Base-by-base conservation (phyloP, 2,113 vertebrate genomes). In the Leptobrachium ailaonicum region DNA sequence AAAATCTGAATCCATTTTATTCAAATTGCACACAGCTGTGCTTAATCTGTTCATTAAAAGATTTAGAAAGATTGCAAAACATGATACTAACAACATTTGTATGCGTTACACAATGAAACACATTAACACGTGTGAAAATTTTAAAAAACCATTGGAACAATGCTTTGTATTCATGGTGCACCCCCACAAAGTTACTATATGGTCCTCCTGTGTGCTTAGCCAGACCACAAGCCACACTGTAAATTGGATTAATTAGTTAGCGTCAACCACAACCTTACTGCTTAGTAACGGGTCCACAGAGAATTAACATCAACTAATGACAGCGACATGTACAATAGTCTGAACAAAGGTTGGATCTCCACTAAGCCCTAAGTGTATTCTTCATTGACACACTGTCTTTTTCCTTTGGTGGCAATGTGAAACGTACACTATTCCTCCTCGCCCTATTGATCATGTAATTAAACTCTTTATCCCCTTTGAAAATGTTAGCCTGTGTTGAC, bases 201-300 rank as follows among this genome's bases (percentile, higher is more conserved):
- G 5, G n/a, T 41, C n/a, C 67, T 47, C 20, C 44, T 45, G n/a
- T 47, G n/a, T 47, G 14, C 44, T 70, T 47, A 40, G 50, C 8
- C 70, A 54, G 32, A 32, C 20, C 2, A 40, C 0, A 68, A 73
- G 2, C 12, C 42, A 43, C 1, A 45, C 54, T 50, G 64, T 60
- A 5, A 74, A 62, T 42, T 60, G 79, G 72, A 75, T 47, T 68
- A 75, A 81, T 54, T 60, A 41, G 50, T 2, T 32, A 13, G 41
- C 54, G 8, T 64, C 56, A 72, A 73, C 13, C 40, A 14, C 63
- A 58, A 66, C 40, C 53, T 77, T 69, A 6, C 10, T 43, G 60
- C 41, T 32, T 12, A 42, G 3, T 40, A 20, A 3, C 50, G 40
- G 66, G n/a, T 47, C 9, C 14, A 70, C 43, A 20, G 12, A 71